Evolutionary conservation across 2,888 invertebrate genomes (phyloP), one percentile per base, ranked within the genome.

Genomic region (Acrobeloides nanus): DNA sequence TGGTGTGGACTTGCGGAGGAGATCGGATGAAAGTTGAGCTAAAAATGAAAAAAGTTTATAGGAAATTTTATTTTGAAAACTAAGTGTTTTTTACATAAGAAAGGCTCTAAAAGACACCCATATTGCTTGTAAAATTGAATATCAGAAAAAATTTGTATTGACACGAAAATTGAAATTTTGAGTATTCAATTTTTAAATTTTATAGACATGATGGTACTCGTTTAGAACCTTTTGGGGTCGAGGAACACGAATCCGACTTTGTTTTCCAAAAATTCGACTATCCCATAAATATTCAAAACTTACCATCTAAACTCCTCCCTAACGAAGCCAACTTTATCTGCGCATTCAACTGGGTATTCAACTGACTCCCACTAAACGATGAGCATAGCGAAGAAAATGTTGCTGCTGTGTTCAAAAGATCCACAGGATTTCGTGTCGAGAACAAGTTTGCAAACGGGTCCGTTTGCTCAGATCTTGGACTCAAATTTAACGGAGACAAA

Each of bases 1-100:
- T 12, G 57, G 61, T 8, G 52, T 46, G 10, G 60, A 61, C 21
- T 56, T 48, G 2, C 57, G 41, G 26, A 57, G 24, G 18, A 20
- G 27, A 18, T 42, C 24, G 10, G 55, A 40, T 12, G 41, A 25
- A 7, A 56, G 29, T 56, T 56, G 59, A 32, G 60, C 55, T 61
- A 27, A 49, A 55, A 55, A 21, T 27, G 17, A 15, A n/a, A n/a
- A n/a, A n/a, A n/a, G n/a, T 15, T 15, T 17, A 26, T 55, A 23
- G 24, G 45, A 47, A 6, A 26, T 15, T 43, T 56, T 1, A 18
- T 31, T 7, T 15, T 46, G 15, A 8, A 31, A 23, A 12, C 15
- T 29, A 12, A 12, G 31, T 29, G 12, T 29, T 29, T 29, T 29
- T 29, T 29, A 12, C 31, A 12, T 12, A 15, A 12, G 12, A 12